Evolutionary conservation across 1,140 invertebrate species (phyloP).

Genomic region (Alviniconcha marisindica): DNA sequence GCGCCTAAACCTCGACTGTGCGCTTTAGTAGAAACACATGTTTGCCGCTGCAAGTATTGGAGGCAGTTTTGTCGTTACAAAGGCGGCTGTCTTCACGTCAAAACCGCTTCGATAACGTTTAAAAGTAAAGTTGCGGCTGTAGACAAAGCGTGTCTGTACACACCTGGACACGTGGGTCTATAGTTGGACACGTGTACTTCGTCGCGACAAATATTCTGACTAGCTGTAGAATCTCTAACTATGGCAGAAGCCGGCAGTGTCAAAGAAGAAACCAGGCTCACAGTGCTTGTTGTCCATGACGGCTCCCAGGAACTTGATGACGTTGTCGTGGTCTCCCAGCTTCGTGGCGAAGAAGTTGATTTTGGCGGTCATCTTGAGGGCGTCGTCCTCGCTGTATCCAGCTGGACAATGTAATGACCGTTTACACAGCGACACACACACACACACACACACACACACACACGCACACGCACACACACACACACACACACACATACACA

Average conservation of each 20-base stretch:
- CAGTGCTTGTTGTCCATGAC: conserved; percentile 37
- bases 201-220: no score
- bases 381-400: conserved; percentile 41
- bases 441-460: conserved; percentile 2
- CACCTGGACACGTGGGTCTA: no score
- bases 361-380: conserved; percentile 52
- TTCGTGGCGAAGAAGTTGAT: no score
- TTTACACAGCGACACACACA: background rate
- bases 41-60: no score
- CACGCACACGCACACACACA: background rate
- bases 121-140: background rate
- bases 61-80: no score
- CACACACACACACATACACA: background rate
- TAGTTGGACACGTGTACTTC: no score
- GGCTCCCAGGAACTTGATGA: conserved; percentile 52
- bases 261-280: background rate
- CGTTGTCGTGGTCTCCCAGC: conserved; percentile 44
- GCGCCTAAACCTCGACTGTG: no score
- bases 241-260: no score
- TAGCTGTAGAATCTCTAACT: background rate
- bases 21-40: no score
- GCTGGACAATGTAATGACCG: conserved; percentile 28
- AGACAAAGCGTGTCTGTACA: background rate
- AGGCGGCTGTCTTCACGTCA: no score
- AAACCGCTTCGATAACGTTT: no score